Evolutionary conservation across 2,888 invertebrate genomes (phyloP).

Genomic region (Hedychridium roseum): DNA sequence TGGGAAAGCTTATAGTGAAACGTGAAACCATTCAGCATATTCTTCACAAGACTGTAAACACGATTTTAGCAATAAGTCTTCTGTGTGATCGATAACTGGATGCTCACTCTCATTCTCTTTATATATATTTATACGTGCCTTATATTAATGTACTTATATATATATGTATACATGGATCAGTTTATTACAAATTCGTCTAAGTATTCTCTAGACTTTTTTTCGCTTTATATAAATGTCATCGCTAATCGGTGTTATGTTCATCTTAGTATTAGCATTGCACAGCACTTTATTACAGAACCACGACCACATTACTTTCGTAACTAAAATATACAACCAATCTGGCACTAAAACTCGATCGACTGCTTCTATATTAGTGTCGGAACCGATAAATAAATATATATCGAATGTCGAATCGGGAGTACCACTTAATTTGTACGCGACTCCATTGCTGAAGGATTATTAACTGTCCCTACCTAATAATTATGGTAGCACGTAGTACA

Average conservation of each 20-base stretch:
- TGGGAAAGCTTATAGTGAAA: no score
- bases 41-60: no score
- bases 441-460: not conserved
- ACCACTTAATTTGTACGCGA: not conserved
- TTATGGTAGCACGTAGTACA: conserved; percentile 27
- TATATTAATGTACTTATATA: conserved; percentile 16
- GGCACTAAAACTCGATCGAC: conserved; percentile 23
- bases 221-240: not conserved
- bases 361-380: conserved; percentile 19
- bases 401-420: not conserved
- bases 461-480: conserved; percentile 1
- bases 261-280: conserved; percentile 25
- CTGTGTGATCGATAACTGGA: no score
- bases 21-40: no score
- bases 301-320: conserved; percentile 23
- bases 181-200: no score
- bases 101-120: no score
- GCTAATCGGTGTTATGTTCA: conserved; percentile 18
- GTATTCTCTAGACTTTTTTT: not conserved
- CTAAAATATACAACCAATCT: conserved; percentile 25
- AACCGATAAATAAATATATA: conserved; percentile 33
- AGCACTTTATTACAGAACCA: conserved; percentile 24
- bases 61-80: no score
- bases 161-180: conserved; percentile 21
- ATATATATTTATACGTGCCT: no score